Percentiles rank a stretch among this genome's conserved stretches.
Evolutionary conservation across 2,888 invertebrate genomes (phyloP).

Genomic region (Chrysodeixis includens): DNA sequence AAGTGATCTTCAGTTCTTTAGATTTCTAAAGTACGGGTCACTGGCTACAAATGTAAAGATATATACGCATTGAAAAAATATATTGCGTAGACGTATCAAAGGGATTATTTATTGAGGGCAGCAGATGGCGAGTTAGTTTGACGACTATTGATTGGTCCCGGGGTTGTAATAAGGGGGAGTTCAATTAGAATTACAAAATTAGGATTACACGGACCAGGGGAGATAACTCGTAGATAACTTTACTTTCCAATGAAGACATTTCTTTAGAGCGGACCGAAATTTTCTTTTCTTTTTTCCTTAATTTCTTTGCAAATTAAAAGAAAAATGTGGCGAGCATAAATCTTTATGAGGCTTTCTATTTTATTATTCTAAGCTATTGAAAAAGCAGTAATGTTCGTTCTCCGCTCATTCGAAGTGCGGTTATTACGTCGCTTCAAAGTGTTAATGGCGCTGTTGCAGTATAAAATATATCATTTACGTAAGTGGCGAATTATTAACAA

Average conservation of each 20-base stretch:
- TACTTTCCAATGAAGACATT: constrained; percentile 34
- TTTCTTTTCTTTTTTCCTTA: constrained; percentile 21
- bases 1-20: constrained; percentile 19
- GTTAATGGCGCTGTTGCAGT: constrained; percentile 34
- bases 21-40: constrained; percentile 29
- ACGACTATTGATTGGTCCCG: constrained; percentile 45
- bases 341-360: constrained; percentile 50
- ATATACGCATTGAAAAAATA: constrained; percentile 35
- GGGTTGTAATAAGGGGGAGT: constrained; percentile 36
- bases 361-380: constrained; percentile 47
- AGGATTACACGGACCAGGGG: constrained; percentile 41
- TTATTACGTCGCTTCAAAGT: constrained; percentile 33
- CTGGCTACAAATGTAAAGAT: constrained; percentile 27
- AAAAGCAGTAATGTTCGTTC: constrained; percentile 36
- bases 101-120: constrained; percentile 45
- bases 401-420: constrained; percentile 22
- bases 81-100: constrained; percentile 43
- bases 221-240: constrained; percentile 46
- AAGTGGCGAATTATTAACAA: constrained; percentile 8
- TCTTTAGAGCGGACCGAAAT: constrained; percentile 14
- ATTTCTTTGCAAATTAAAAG: constrained; percentile 48
- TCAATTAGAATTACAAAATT: constrained; percentile 56
- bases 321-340: constrained; percentile 46
- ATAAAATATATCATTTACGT: constrained; percentile 28
- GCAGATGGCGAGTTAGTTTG: constrained; percentile 48